These are phyloP conservation scores for Leucophenga varia DNA, from an alignment of 1,140 invertebrate genomes.

Conservation along the genomic window DNA sequence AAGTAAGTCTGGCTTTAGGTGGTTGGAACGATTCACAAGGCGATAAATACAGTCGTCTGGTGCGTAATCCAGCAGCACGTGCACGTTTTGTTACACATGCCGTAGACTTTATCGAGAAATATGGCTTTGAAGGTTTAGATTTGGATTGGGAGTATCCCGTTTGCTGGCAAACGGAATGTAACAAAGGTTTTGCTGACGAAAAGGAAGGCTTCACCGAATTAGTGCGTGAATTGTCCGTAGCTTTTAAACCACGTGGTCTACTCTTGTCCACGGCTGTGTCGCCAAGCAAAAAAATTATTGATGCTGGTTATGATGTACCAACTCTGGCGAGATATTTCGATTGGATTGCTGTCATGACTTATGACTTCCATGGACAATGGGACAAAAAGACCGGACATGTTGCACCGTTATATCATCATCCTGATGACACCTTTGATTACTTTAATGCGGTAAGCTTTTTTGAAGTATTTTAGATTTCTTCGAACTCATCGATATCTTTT, in stretches of 20 bases:
- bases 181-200: constrained; percentile 78
- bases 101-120: constrained; percentile 75
- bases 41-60: constrained; percentile 80
- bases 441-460: constrained; percentile 63
- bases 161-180: constrained; percentile 71
- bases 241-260: constrained; percentile 72
- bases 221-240: constrained; percentile 71
- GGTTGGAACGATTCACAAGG: constrained; percentile 89
- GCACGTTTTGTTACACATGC: constrained; percentile 73
- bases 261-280: constrained; percentile 82
- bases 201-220: constrained; percentile 75
- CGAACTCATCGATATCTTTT: neutral
- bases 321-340: constrained; percentile 73
- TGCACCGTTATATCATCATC: constrained; percentile 78
- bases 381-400: constrained; percentile 88
- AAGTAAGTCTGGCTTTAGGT: constrained; percentile 80
- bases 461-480: neutral
- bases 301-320: constrained; percentile 81
- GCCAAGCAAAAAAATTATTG: constrained; percentile 84
- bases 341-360: constrained; percentile 87
- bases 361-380: constrained; percentile 89
- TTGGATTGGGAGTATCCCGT: constrained; percentile 88
- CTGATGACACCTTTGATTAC: constrained; percentile 73
- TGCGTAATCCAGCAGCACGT: constrained; percentile 72
- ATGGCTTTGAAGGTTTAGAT: constrained; percentile 85